Evolutionary conservation across 2,797 vertebrate species (phyloP).

Genomic region (Astyanax mexicanus): DNA sequence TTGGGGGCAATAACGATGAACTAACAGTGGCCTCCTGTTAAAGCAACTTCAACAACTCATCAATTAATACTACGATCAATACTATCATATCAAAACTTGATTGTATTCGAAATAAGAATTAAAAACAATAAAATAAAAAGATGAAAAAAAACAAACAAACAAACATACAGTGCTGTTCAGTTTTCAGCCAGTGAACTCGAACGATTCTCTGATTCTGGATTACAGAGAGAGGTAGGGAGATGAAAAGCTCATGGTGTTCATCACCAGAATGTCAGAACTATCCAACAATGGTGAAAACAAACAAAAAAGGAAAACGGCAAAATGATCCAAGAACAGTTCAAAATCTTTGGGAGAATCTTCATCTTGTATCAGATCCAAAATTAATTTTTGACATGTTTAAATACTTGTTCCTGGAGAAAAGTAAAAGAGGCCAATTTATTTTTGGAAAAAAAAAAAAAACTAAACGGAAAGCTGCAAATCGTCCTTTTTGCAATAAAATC

Average conservation of each 20-base stretch:
- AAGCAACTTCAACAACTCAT: neutral
- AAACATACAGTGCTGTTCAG: constrained; percentile 12
- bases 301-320: neutral
- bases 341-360: neutral
- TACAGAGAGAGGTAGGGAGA: constrained; percentile 48
- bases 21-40: neutral
- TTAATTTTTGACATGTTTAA: neutral
- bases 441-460: neutral
- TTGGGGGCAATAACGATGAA: neutral
- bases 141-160: neutral
- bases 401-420: too few relatives aligned
- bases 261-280: neutral
- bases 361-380: too few relatives aligned
- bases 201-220: constrained; percentile 20
- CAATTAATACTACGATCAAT: constrained; percentile 8
- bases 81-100: neutral
- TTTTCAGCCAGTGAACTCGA: constrained; percentile 14
- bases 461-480: neutral
- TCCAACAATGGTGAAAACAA: too few relatives aligned
- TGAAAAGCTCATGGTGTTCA: constrained; percentile 5
- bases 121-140: neutral
- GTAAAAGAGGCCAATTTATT: too few relatives aligned
- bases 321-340: neutral
- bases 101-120: neutral
- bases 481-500: too few relatives aligned